Evolutionary conservation across 92 coral and sea anemone genomes (phyloP), one percentile per base, ranked within the genome.

Genomic region (Zoanthus sansibaricus): DNA sequence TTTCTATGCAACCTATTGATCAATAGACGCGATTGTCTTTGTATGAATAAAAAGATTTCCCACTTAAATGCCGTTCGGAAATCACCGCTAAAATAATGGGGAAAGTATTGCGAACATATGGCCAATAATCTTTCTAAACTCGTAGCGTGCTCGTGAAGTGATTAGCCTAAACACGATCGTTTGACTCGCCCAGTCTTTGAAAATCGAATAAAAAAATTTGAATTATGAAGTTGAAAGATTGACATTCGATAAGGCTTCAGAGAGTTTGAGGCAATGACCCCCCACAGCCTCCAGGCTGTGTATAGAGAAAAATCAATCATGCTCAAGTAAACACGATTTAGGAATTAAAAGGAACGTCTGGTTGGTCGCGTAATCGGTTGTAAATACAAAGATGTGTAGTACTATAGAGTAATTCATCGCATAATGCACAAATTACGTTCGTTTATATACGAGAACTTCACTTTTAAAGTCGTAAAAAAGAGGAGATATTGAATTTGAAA

Each of bases 171-270:
- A 37, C 58, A 44, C 75, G 45, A 31, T 37, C 61, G 11, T 21
- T 31, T 9, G 73, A 21, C 56, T 80, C 85, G 75, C 75, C 73
- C 75, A 20, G 73, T 45, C 85, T 80, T 80, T 66, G 85, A 62
- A 62, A 20, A 68, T 80, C 47, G 75, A 37, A 45, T 59, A 21
- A 68, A 66, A 37, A 17, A 59, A 80, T 80, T 66, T 80, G 85
- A 80, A 64, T 80, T 66, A 80, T 80, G 85, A 62, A 80, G 75
- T 80, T 14, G 85, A 46, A 18, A 64, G 85, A 80, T 80, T 80
- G 85, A 68, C 85, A 80, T 64, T 3, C 73, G 84, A 79, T 79
- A 64, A 44, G 84, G 70, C 71, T 59, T 45, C 44, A 46, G 18
- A 79, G 55, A 13, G 52, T 64, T 69, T 80, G 18, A 17, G 82